phyloP scores from a whole-genome alignment of 2,113 vertebrate species.

The Carettochelys insculpta region DNA sequence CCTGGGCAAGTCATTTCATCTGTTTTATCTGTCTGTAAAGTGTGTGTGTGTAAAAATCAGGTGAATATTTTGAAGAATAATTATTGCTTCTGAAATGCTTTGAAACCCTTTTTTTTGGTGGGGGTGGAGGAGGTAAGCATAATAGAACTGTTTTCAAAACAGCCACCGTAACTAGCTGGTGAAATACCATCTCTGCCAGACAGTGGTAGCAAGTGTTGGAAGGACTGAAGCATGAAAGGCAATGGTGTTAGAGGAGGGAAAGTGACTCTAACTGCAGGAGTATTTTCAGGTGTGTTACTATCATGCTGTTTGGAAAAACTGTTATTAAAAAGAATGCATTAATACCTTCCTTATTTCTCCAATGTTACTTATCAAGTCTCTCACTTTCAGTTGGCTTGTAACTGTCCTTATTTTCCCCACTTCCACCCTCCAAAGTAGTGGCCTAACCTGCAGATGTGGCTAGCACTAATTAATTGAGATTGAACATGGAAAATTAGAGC shows the following conservation, averaged over 20 bases:
- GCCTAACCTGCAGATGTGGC: constrained; percentile 9
- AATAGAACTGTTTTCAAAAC: neutral
- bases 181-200: neutral
- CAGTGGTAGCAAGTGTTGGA: neutral
- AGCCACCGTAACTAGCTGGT: neutral
- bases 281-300: neutral
- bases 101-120: too few relatives aligned
- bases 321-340: neutral
- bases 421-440: neutral
- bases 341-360: neutral
- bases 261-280: neutral
- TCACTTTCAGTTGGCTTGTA: neutral
- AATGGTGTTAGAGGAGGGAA: neutral
- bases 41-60: too few relatives aligned
- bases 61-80: too few relatives aligned
- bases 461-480: constrained; percentile 1
- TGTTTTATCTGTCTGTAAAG: neutral
- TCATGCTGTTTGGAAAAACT: neutral
- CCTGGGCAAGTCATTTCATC: neutral
- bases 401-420: too few relatives aligned
- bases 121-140: neutral
- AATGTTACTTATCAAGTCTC: neutral
- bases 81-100: neutral
- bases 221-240: neutral
- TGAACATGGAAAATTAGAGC: constrained; percentile 52